Percentiles rank a stretch among this genome's conserved stretches.
These are phyloP conservation scores for Tipula helvola DNA, from an alignment of 2,888 invertebrate genomes.

Conservation along the genomic window DNA sequence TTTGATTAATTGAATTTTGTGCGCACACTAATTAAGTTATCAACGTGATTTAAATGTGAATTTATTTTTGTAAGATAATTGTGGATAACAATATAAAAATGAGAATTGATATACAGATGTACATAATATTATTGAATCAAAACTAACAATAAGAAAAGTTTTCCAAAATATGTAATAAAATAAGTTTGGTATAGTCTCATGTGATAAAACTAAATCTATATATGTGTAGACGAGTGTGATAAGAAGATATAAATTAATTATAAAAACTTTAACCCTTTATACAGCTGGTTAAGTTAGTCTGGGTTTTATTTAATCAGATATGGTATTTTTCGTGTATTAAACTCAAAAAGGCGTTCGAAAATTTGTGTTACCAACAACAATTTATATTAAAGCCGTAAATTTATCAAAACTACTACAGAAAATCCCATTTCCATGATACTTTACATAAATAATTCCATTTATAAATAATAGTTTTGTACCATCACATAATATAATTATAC, in stretches of 20 bases:
- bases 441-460: not conserved
- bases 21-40: too few relatives aligned
- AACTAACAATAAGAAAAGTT: not conserved
- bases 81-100: not conserved
- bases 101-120: not conserved
- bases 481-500: not conserved
- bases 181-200: not conserved
- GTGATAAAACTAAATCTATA: not conserved
- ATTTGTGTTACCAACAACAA: not conserved
- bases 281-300: not conserved
- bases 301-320: not conserved
- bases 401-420: not conserved
- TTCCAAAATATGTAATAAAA: not conserved
- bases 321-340: not conserved
- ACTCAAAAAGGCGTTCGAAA: not conserved
- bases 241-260: not conserved
- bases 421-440: not conserved
- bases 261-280: not conserved
- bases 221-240: not conserved
- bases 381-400: not conserved
- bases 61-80: too few relatives aligned
- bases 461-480: not conserved
- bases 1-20: too few relatives aligned
- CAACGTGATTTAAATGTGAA: too few relatives aligned
- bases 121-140: not conserved